A percentile compares a stretch with the other conserved stretches of the same genome.
These are phyloP conservation scores for Hydriomena furcata DNA, from an alignment of 2,888 invertebrate genomes.

Conservation along the genomic window DNA sequence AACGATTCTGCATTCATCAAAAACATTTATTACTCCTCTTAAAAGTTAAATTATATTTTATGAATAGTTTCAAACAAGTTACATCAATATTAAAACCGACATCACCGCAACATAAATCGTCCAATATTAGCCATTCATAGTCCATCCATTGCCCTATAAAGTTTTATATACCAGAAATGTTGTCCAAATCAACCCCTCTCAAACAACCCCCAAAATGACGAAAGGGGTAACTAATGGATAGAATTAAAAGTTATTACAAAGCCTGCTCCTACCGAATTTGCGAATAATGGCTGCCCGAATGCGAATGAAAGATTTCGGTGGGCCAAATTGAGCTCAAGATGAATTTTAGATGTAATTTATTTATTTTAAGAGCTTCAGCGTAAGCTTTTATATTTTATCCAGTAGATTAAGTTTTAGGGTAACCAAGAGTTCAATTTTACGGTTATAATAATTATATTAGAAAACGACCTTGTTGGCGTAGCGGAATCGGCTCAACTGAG, in stretches of 20 bases:
- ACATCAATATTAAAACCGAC: neutral
- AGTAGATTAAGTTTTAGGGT: conserved; percentile 5
- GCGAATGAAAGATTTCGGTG: conserved; percentile 24
- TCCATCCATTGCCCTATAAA: conserved; percentile 16
- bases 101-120: neutral
- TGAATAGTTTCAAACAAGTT: too few relatives aligned
- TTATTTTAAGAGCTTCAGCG: conserved; percentile 13
- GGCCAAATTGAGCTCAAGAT: conserved; percentile 26
- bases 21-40: too few relatives aligned
- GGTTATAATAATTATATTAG: neutral
- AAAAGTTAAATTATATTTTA: too few relatives aligned
- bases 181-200: conserved; percentile 30
- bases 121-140: conserved; percentile 8
- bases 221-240: conserved; percentile 37
- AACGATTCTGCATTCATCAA: too few relatives aligned
- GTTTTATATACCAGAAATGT: conserved; percentile 15
- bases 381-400: conserved; percentile 8
- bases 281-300: conserved; percentile 27
- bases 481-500: too few relatives aligned
- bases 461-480: too few relatives aligned
- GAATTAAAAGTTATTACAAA: conserved; percentile 40
- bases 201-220: conserved; percentile 32
- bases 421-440: neutral
- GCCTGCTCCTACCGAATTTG: conserved; percentile 31
- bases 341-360: conserved; percentile 24